Base-by-base conservation (phyloP, 2,888 invertebrate species). In the Caenorhabditis sp. region DNA sequence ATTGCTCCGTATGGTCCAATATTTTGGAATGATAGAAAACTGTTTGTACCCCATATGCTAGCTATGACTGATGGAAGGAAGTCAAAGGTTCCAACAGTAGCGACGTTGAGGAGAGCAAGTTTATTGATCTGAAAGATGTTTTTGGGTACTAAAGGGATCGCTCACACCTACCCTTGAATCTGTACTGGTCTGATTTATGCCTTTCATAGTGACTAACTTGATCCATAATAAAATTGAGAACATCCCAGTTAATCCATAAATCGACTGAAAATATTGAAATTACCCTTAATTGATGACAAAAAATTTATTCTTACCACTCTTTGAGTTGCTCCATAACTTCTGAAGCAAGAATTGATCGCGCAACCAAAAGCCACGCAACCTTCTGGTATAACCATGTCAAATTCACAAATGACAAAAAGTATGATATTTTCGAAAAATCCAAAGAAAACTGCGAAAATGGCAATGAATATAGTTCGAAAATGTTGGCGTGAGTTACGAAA, bases 341-440 rank as follows among this genome's bases (percentile, higher is more conserved):
- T 52, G 36, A 71, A 71, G 54, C 70, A 71, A 0, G 31, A 8
- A 38, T 71, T 71, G 0, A 67, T 63, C 1, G 63, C 53, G 23
- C 70, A 71, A 5, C 66, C 66, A 21, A 71, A 54, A 4, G 63
- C 67, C 1, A 56, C 59, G 25, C 70, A 71, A 31, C 52, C 52
- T n/a, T 27, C 26, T 0, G 66, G 52, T 17, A 63, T 36, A n/a
- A 26, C 21, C 14, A 71, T 38, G 10, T 63, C 25, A 31, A 67
- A 71, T 1, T 71, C 20, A 21, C 70, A 71, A 1, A 71, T 23
- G 8, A 14, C 26, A 20, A 56, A 71, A 8, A 71, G 63, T 3
- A 71, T 66, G 0, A 63, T 23, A 12, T 60, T 43, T 50, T 71
- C 70, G 0, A 60, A 52, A 21, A 71, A 17, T 1, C 70, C 70